Conservation (phyloP, 1,140 invertebrate genomes). For the Caenorhabditis briggsae region DNA sequence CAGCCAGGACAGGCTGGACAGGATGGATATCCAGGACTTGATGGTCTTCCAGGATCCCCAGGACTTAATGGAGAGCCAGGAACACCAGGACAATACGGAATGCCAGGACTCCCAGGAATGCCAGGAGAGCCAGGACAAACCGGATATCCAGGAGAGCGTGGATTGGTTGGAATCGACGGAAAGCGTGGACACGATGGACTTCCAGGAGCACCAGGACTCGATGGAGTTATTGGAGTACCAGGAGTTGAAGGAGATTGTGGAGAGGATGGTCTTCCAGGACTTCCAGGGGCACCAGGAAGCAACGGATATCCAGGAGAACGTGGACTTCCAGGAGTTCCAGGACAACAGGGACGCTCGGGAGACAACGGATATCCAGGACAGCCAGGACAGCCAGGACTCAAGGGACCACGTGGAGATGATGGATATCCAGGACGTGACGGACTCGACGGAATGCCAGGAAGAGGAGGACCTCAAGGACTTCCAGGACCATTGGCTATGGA, state of each 20-base stretch:
- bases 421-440: conserved; percentile 63
- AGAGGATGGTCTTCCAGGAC: conserved; percentile 64
- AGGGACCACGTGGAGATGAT: conserved; percentile 59
- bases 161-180: conserved; percentile 62
- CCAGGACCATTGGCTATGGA: conserved; percentile 53
- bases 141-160: conserved; percentile 67
- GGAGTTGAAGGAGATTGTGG: conserved; percentile 63
- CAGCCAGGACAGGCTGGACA: conserved; percentile 63
- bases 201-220: conserved; percentile 64
- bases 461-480: conserved; percentile 56
- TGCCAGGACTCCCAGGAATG: conserved; percentile 58
- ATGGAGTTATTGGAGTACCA: conserved; percentile 67
- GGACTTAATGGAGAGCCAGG: conserved; percentile 67
- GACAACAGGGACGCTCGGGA: conserved; percentile 65
- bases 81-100: conserved; percentile 67
- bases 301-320: conserved; percentile 63
- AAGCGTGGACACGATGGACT: conserved; percentile 61
- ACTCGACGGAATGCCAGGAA: conserved; percentile 63
- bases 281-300: conserved; percentile 61
- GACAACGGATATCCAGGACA: conserved; percentile 65
- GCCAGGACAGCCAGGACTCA: conserved; percentile 60
- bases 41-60: conserved; percentile 66
- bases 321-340: conserved; percentile 61
- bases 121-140: conserved; percentile 68
- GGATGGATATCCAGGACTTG: conserved; percentile 67